phyloP scores from a whole-genome alignment of 2,113 vertebrate species.

The Sterrhoptilus dennistouni region DNA sequence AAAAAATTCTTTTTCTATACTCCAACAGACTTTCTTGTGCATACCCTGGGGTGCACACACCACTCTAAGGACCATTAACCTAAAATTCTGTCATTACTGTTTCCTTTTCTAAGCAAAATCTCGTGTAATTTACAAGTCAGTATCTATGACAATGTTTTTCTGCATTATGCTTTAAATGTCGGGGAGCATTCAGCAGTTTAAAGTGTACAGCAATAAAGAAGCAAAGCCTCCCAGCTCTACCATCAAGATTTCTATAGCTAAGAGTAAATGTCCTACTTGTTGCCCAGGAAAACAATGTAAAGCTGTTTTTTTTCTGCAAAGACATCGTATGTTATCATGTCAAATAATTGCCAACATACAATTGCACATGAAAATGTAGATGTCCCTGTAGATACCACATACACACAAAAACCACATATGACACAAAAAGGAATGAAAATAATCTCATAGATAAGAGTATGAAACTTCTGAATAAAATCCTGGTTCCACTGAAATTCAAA shows the following conservation, averaged over 20 bases:
- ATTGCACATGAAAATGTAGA: neutral
- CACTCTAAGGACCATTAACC: neutral
- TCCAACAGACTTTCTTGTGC: neutral
- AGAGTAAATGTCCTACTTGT: neutral
- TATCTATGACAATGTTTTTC: neutral
- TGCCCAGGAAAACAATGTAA: neutral
- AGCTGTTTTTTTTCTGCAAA: neutral
- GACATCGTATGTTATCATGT: neutral
- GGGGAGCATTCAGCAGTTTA: neutral
- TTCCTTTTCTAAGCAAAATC: neutral
- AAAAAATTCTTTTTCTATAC: neutral
- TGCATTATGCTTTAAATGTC: neutral
- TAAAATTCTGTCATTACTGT: neutral
- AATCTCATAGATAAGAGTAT: neutral
- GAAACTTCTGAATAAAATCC: neutral
- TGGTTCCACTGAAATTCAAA: neutral
- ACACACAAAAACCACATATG: neutral
- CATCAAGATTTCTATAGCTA: neutral
- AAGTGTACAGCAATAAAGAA: neutral
- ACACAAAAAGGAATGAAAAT: neutral
- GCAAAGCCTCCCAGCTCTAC: neutral
- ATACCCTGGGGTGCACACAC: fast-evolving
- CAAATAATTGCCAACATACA: neutral
- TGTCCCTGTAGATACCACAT: neutral
- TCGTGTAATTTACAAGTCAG: neutral